A percentile compares a stretch with the other conserved stretches of the same genome.
These are phyloP conservation scores for Plestiodon gilberti DNA, from an alignment of 2,113 vertebrate species.

Conservation along the genomic window DNA sequence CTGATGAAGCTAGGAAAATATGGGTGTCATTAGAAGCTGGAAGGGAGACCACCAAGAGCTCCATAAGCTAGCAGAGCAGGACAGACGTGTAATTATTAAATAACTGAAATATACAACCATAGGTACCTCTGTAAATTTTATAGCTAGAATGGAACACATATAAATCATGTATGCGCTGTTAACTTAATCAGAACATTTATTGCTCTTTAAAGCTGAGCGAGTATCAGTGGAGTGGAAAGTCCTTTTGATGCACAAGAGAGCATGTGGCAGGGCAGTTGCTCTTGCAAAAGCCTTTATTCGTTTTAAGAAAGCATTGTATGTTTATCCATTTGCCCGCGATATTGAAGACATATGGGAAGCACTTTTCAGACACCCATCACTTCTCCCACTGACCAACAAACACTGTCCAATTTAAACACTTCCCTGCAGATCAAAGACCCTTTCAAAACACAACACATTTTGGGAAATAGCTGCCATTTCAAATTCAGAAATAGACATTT, in stretches of 20 bases:
- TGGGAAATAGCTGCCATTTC: slow-evolving; percentile 30
- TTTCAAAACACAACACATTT: slow-evolving; percentile 35
- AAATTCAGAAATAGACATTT: not conserved
- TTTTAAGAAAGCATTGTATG: slow-evolving; percentile 26
- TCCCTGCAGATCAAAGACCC: not conserved
- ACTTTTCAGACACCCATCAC: slow-evolving; percentile 57
- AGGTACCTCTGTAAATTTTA: slow-evolving; percentile 25
- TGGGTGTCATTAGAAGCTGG: not conserved
- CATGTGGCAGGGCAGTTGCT: not conserved
- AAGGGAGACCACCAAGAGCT: not conserved
- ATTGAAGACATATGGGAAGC: slow-evolving; percentile 48
- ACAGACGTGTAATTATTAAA: not conserved
- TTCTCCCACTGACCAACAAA: slow-evolving; percentile 48
- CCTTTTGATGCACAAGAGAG: slow-evolving; percentile 35
- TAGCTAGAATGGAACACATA: not conserved
- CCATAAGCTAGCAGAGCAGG: not conserved
- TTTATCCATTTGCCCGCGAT: slow-evolving; percentile 58
- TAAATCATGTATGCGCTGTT: not conserved
- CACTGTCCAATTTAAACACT: slow-evolving; percentile 37
- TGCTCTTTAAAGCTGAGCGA: slow-evolving; percentile 8
- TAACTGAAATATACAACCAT: not conserved
- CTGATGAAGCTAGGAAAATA: no score
- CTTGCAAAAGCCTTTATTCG: slow-evolving; percentile 41
- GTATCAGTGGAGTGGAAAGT: slow-evolving; percentile 7
- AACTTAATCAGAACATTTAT: not conserved